Evolutionary conservation across 2,797 vertebrate genomes (phyloP), one percentile per base, ranked within the genome.

Genomic region (Sandelia bainsii): DNA sequence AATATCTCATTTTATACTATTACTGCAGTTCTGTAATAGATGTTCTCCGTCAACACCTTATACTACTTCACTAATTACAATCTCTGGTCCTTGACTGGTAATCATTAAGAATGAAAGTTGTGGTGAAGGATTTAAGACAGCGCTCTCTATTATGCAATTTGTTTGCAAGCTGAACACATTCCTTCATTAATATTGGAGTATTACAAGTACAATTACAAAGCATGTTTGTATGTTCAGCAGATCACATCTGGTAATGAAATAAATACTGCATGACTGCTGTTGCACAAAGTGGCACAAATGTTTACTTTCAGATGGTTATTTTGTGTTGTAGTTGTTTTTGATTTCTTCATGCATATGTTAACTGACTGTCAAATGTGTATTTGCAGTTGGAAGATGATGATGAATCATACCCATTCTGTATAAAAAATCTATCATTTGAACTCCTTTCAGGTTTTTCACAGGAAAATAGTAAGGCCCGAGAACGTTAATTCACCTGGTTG

Each of bases 51-150:
- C 52, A 82, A 59, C 61, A 68, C 57, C 71, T 79, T 46, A 32
- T 67, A 79, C 77, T 78, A 58, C 77, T 77, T 69, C 72, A 78
- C 44, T 72, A 77, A 86, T 87, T 72, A 62, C 72, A 83, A 75
- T 60, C 66, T 81, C 25, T 48, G 32, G 37, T 69, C 69, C 59
- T 79, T 67, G 65, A 77, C 77, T 81, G 67, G 61, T 78, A 56
- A 75, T 62, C 45, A 58, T 69, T 65, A 58, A 85, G 72, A 81
- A 79, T 60, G 49, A 80, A 71, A 70, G 62, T 74, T 79, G 76
- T 69, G 69, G 65, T 62, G 59, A 75, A 67, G 45, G 74, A 62
- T 79, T 79, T 69, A 56, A 27, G 59, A 79, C 50, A 50, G 17
- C 19, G 27, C 54, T 74, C 25, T 76, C 44, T 60, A 54, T 87